phyloP scores from a whole-genome alignment of 2,888 invertebrate species.

The Uloborus plumipes region DNA sequence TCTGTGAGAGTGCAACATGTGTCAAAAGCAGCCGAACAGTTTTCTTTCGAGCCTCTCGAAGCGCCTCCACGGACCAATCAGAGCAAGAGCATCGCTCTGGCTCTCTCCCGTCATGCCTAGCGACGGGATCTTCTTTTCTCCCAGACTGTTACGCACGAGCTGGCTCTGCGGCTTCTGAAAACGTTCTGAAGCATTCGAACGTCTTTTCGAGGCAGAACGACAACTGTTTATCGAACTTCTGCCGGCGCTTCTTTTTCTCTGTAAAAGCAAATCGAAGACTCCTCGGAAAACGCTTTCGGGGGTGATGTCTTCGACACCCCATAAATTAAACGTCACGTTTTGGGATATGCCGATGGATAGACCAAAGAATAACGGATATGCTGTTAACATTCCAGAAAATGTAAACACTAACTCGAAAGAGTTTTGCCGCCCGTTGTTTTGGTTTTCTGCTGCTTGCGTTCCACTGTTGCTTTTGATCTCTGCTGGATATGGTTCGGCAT shows the following conservation, averaged over 20 bases:
- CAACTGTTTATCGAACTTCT: conserved; percentile 1
- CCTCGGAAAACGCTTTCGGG: background rate
- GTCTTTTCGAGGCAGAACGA: background rate
- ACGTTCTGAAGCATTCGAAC: background rate
- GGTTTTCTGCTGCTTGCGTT: too few relatives aligned
- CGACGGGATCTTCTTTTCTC: conserved; percentile 23
- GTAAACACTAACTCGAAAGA: background rate
- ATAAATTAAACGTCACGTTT: conserved; percentile 51
- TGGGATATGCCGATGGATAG: conserved; percentile 46
- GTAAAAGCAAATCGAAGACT: background rate
- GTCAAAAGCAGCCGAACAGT: conserved; percentile 56
- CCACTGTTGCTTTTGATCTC: too few relatives aligned
- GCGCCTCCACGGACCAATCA: conserved; percentile 50
- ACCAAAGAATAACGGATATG: conserved; percentile 34
- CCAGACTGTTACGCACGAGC: conserved; percentile 28
- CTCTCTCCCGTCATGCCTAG: conserved; percentile 46
- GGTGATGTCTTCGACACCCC: conserved; percentile 46
- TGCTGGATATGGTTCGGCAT: too few relatives aligned
- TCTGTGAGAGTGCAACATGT: conserved; percentile 52
- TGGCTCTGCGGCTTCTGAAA: conserved; percentile 9
- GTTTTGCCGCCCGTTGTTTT: background rate
- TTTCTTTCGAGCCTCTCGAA: conserved; percentile 34
- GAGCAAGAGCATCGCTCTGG: conserved; percentile 24
- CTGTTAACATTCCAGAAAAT: background rate
- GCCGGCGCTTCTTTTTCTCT: background rate